Percentiles rank a stretch among this genome's conserved stretches.
phyloP scores from a whole-genome alignment of 2,888 invertebrate species.

The Campaea margaritaria region DNA sequence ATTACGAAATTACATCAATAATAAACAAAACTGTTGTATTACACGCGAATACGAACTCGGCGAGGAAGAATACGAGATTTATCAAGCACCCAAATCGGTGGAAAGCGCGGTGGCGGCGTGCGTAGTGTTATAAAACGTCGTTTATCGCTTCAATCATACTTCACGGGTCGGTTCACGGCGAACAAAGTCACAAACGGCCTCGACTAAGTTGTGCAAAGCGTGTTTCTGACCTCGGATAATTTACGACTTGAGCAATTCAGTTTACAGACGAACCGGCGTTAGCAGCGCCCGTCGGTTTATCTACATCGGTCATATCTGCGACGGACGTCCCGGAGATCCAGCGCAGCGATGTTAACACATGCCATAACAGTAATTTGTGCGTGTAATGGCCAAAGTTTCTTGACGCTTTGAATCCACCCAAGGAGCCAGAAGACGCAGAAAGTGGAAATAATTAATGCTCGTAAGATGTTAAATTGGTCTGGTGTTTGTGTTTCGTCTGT shows the following conservation, averaged over 20 bases:
- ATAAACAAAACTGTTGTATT: constrained; percentile 34
- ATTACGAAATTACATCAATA: constrained; percentile 35
- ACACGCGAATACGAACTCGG: constrained; percentile 27
- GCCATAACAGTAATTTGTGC: constrained; percentile 65
- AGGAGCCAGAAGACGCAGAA: constrained; percentile 51
- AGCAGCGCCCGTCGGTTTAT: constrained; percentile 60
- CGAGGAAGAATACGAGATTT: constrained; percentile 30
- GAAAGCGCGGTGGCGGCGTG: constrained; percentile 24
- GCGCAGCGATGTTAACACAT: constrained; percentile 61
- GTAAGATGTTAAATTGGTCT: constrained; percentile 46
- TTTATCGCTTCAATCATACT: constrained; percentile 62
- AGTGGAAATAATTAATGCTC: constrained; percentile 46
- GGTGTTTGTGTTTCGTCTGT: constrained; percentile 43
- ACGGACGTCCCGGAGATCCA: constrained; percentile 64
- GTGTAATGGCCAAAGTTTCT: constrained; percentile 66
- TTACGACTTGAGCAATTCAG: constrained; percentile 74
- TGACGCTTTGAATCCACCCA: constrained; percentile 56
- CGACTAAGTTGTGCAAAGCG: constrained; percentile 64
- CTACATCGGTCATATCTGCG: constrained; percentile 72
- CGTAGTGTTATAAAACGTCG: constrained; percentile 49
- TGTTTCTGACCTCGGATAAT: constrained; percentile 76
- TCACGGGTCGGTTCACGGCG: constrained; percentile 58
- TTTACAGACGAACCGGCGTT: constrained; percentile 63
- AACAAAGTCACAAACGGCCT: constrained; percentile 70
- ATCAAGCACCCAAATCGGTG: constrained; percentile 22